Base-by-base conservation (phyloP, 2,113 vertebrate species). In the Apus apus region DNA sequence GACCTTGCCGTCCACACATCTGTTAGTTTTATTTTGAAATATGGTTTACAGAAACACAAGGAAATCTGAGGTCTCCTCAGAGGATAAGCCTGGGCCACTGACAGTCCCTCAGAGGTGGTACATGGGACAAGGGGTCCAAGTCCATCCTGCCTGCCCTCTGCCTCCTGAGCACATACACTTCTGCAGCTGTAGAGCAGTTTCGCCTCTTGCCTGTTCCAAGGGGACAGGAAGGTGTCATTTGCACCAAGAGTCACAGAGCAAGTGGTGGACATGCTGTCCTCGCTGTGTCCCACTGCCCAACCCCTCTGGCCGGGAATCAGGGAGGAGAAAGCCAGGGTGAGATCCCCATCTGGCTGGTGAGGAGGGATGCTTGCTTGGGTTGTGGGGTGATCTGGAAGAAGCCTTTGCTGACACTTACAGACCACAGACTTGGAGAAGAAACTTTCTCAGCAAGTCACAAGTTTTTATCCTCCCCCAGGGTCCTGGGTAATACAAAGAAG, bases 291-390 rank as follows among this genome's bases (percentile, higher is more conserved):
- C 12, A 40, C 9, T 3, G 2, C 34, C 20, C n/a, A 23, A 18
- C n/a, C 57, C 21, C 12, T 79, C 8, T 4, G 2, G 1, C 9
- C n/a, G 21, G 7, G n/a, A 79, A 32, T 15, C 0, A 0, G 23
- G 26, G 58, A 51, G 21, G 27, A 80, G 25, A 36, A 3, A 26
- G 9, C 34, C 13, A 60, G 58, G n/a, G n/a, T 8, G 67, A 64
- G 34, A 58, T 50, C 6, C 40, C 32, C 32, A 6, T 23, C 48
- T 68, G 43, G 11, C 50, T 80, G 10, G 29, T 29, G 20, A 60
- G 65, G 40, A 29, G 26, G 16, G 10, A 36, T 3, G 7, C 2
- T 16, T 58, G 36, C 26, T 30, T 21, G 64, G 62, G 48, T 19
- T 43, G 2, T 7, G 14, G 58, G 25, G 32, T 29, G 13, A 65